A percentile compares a stretch with the other conserved stretches of the same genome.
Evolutionary conservation across 2,888 invertebrate species (phyloP).

Genomic region (Thymelicus lineola): DNA sequence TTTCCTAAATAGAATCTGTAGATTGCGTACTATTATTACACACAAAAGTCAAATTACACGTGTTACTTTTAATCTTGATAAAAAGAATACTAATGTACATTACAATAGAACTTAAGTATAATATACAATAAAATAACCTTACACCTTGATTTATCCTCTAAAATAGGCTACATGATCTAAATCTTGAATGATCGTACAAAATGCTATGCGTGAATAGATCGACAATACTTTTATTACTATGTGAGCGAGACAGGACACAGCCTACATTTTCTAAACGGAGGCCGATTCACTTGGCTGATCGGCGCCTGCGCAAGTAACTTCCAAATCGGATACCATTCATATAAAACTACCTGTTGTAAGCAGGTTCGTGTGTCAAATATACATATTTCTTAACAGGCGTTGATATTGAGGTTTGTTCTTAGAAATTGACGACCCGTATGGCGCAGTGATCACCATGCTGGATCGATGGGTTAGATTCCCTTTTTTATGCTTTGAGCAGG

Average conservation of each 20-base stretch:
- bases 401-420: too few relatives aligned
- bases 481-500: too few relatives aligned
- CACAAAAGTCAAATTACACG: neutral
- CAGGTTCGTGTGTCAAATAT: neutral
- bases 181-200: neutral
- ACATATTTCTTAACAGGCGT: too few relatives aligned
- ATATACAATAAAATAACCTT: neutral
- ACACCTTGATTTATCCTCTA: neutral
- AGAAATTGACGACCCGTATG: too few relatives aligned
- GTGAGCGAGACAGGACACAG: neutral
- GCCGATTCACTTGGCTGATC: constrained; percentile 17
- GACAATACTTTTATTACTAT: neutral
- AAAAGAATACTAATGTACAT: neutral
- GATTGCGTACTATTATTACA: neutral
- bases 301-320: constrained; percentile 3
- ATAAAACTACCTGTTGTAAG: neutral
- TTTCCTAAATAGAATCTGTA: neutral
- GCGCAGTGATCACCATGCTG: too few relatives aligned
- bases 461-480: too few relatives aligned
- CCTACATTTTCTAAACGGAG: neutral
- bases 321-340: neutral
- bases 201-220: neutral
- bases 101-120: neutral
- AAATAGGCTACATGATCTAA: constrained; percentile 1
- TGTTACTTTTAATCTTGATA: neutral